Conservation (phyloP, 2,113 vertebrate genomes). For the Tragelaphus strepsiceros region DNA sequence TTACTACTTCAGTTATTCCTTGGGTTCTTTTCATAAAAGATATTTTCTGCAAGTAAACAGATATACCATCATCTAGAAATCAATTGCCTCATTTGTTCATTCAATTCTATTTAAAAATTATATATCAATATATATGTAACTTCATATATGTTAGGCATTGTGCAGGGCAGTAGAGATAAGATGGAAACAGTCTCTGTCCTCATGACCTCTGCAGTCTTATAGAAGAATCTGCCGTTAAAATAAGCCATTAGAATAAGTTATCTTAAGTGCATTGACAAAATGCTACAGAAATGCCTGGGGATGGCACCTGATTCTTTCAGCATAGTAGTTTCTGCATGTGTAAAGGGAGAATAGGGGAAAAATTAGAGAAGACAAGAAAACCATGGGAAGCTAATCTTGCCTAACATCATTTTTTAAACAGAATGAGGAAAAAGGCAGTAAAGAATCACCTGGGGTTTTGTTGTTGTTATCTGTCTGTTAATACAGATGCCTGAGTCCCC, state of each 20-base stretch:
- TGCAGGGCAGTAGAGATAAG: not conserved
- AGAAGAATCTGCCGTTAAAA: not conserved
- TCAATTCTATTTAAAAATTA: not conserved
- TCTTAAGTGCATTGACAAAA: not conserved
- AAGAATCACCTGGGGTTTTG: not conserved
- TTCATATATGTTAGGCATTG: not conserved
- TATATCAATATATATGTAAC: not conserved
- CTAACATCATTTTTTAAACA: not conserved
- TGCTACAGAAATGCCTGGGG: not conserved
- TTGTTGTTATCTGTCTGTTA: not conserved
- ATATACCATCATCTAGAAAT: not conserved
- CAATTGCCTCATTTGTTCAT: not conserved
- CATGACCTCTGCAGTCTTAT: not conserved
- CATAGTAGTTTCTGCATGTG: not conserved
- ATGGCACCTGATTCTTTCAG: not conserved
- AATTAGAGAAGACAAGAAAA: not conserved
- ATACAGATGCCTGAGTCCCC: not conserved
- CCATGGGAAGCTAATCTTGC: not conserved
- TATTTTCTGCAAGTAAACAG: not conserved
- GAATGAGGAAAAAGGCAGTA: not conserved
- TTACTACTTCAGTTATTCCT: not conserved
- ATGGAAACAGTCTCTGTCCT: not conserved
- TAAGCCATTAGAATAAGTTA: not conserved
- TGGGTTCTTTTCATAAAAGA: not conserved
- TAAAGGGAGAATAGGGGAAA: not conserved